A percentile compares a stretch with the other conserved stretches of the same genome.
These are phyloP conservation scores for Syndactyla subalaris DNA, from an alignment of 2,797 vertebrate species.

Conservation along the genomic window DNA sequence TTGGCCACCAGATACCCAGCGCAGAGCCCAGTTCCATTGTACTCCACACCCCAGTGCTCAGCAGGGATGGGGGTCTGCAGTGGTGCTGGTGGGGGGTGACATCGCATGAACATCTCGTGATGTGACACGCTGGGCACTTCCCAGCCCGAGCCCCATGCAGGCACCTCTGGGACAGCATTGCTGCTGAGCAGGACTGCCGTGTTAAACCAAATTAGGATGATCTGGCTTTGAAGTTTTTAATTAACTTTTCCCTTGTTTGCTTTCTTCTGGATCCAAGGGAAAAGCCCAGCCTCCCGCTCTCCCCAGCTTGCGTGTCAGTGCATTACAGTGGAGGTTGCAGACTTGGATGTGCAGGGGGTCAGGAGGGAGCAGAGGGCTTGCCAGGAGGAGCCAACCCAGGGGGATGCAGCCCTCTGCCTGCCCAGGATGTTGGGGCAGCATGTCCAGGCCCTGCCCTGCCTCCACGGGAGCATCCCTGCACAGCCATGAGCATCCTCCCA, in stretches of 20 bases:
- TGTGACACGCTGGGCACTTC: background rate
- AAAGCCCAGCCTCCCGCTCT: background rate
- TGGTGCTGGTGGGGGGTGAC: background rate
- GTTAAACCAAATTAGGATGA: background rate
- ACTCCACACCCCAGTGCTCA: background rate
- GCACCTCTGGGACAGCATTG: background rate
- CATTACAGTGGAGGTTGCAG: fast-evolving
- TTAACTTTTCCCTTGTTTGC: slow-evolving; percentile 3
- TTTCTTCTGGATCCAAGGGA: slow-evolving; percentile 12
- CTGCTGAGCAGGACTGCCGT: fast-evolving
- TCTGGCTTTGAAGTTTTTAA: slow-evolving; percentile 48
- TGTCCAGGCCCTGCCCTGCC: background rate
- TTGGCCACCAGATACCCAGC: background rate
- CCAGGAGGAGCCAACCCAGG: background rate
- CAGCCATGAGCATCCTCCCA: fast-evolving
- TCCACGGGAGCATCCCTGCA: fast-evolving
- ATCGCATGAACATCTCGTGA: background rate
- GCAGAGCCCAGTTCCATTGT: background rate
- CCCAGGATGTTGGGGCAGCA: background rate
- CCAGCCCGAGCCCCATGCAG: background rate
- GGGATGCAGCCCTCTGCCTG: background rate
- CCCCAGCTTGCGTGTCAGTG: fast-evolving
- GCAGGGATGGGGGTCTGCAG: background rate
- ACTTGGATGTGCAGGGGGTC: fast-evolving
- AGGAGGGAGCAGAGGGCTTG: background rate